Evolutionary conservation across 2,888 invertebrate genomes (phyloP), one percentile per base, ranked within the genome.

Genomic region (Labia minor): DNA sequence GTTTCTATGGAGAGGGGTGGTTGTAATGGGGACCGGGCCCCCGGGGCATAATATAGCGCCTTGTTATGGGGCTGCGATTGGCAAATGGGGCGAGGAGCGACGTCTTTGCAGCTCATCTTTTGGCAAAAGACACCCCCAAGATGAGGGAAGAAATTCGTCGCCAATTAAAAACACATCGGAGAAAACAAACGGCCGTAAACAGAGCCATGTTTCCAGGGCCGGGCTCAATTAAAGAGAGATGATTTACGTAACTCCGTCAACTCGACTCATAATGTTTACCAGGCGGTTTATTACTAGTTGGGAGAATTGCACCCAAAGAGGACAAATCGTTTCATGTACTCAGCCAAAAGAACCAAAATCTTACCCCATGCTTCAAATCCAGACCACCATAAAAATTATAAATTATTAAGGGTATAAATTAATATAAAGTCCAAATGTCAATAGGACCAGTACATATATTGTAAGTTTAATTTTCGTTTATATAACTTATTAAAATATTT

Each of bases 1-100:
- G 49, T 49, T 49, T 49, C 6, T 33, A 49, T 49, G 14, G 16
- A 49, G 16, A 14, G n/a, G 49, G 49, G 14, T 11, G 49, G 49
- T 8, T 11, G 49, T 26, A 26, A 26, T 26, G 26, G 26, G 26
- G 26, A 3, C 26, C 26, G 26, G 26, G 8, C 26, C 26, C 26
- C 26, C 26, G 26, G 26, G 26, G 26, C 26, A 26, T 26, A 26
- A 49, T 49, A 49, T 49, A 49, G 49, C 49, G 49, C 49, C 49
- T 49, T 49, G n/a, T 49, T 49, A 49, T 49, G 49, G 49, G 49
- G 49, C 16, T 49, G n/a, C 49, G 49, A 49, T 49, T 49, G 49
- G 49, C 49, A 49, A 49, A 49, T 49, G 49, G 49, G 49, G 49
- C 49, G 49, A 49, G 49, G 16, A 26, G 26, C 26, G 26, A 8